Base-by-base conservation (phyloP, 2,888 invertebrate genomes). In the Trachelus troglodyta region DNA sequence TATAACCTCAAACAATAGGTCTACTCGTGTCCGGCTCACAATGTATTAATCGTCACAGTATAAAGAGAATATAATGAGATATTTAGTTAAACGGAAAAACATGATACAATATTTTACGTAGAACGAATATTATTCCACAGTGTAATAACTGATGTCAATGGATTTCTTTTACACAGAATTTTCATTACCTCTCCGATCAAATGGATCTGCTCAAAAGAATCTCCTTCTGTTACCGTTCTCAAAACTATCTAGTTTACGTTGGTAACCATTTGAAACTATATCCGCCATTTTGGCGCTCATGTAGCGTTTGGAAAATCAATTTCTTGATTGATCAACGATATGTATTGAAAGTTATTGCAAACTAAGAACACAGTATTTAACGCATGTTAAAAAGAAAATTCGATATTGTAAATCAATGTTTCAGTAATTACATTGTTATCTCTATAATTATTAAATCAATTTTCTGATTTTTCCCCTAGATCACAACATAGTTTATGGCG, bases 161-260 rank as follows among this genome's bases (percentile, higher is more conserved):
- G 90, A 90, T 90, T 87, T 83, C 79, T 77, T 82, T 78, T 11
- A 78, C 69, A 75, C 34, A 81, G 82, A 81, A 83, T 84, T 82
- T 79, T 68, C 81, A 79, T 84, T 90, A 90, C 88, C 90, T 89
- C 82, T 84, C 85, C 83, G 83, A 85, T 77, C 79, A 79, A 81
- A 83, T 83, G 83, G 83, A 83, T 81, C 80, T 82, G 81, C 85
- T 83, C 79, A 81, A 87, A 87, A 86, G 86, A 87, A 82, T 80
- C 80, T 75, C n/a, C 6, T 71, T 71, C 73, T 75, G 81, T 76
- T 33, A 56, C 75, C 31, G 82, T 88, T 89, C 85, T 78, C 68
- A 87, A 88, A 87, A 69, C 77, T 40, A 85, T 81, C 79, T 33
- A 56, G 12, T 75, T n/a, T 23, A 56, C 56, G 56, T 23, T 56